Conservation (phyloP, 2,888 invertebrate genomes). For the Pristionchus entomophagus region DNA sequence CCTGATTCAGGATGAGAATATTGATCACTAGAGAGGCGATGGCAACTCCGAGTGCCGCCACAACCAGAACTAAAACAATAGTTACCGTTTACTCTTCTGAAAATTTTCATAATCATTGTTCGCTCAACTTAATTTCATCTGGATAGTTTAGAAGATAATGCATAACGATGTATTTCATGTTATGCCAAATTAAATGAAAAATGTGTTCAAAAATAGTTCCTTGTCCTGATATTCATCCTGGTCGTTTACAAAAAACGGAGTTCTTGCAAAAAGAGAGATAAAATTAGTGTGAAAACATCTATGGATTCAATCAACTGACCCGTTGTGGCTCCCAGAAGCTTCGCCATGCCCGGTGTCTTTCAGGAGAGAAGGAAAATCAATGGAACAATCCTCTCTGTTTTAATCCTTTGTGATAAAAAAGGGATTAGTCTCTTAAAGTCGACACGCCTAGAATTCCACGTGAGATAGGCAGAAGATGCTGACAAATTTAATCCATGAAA, state of each 20-base stretch:
- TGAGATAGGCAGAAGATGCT: no score
- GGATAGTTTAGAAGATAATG: background rate
- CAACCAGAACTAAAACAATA: slow-evolving; percentile 45
- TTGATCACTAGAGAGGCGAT: slow-evolving; percentile 50
- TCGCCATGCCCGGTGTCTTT: slow-evolving; percentile 81
- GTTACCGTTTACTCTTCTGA: no score
- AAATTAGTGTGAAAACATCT: no score
- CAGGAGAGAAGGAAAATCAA: background rate
- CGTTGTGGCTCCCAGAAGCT: background rate
- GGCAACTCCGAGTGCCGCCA: slow-evolving; percentile 47
- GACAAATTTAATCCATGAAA: no score
- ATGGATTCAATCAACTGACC: no score
- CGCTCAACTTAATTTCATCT: background rate
- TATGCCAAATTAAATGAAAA: background rate
- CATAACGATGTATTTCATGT: background rate
- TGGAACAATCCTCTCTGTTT: background rate
- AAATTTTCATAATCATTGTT: background rate
- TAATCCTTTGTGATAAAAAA: no score
- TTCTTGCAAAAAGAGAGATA: background rate
- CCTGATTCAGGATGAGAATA: slow-evolving; percentile 44
- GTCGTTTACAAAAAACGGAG: background rate
- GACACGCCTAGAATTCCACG: no score
- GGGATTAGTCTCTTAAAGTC: no score
- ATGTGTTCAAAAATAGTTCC: background rate
- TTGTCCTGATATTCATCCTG: no score